Evolutionary conservation across 2,113 vertebrate species (phyloP).

Genomic region (Merops nubicus): DNA sequence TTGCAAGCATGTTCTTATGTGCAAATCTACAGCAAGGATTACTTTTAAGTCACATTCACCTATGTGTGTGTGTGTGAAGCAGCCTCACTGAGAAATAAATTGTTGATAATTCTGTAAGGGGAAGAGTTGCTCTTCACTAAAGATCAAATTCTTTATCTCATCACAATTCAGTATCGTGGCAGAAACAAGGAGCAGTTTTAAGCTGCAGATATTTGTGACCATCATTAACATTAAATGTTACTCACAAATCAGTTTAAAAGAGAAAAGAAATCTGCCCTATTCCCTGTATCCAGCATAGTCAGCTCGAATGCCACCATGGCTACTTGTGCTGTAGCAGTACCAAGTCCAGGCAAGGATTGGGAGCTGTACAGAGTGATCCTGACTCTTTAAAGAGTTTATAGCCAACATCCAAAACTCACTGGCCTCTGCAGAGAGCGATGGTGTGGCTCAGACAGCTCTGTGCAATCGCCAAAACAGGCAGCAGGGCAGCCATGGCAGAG

Average conservation of each 20-base stretch:
- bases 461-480: fast-evolving
- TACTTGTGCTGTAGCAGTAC: not conserved
- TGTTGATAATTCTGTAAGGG: not conserved
- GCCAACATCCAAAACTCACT: fast-evolving
- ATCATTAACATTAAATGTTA: not conserved
- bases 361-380: not conserved
- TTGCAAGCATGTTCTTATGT: too few relatives aligned
- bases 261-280: not conserved
- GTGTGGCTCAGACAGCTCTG: fast-evolving
- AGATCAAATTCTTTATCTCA: not conserved
- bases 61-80: not conserved
- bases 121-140: not conserved
- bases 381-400: not conserved
- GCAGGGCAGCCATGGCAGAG: not conserved
- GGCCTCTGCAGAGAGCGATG: fast-evolving
- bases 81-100: not conserved
- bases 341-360: not conserved
- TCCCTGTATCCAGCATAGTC: not conserved
- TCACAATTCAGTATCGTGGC: not conserved
- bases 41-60: not conserved
- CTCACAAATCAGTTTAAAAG: not conserved
- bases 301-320: not conserved
- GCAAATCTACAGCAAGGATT: not conserved
- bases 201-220: not conserved
- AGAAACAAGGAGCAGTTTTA: not conserved